Percentiles rank a stretch among this genome's conserved stretches.
Conservation (phyloP, 2,113 vertebrate genomes). For the Caracal caracal region DNA sequence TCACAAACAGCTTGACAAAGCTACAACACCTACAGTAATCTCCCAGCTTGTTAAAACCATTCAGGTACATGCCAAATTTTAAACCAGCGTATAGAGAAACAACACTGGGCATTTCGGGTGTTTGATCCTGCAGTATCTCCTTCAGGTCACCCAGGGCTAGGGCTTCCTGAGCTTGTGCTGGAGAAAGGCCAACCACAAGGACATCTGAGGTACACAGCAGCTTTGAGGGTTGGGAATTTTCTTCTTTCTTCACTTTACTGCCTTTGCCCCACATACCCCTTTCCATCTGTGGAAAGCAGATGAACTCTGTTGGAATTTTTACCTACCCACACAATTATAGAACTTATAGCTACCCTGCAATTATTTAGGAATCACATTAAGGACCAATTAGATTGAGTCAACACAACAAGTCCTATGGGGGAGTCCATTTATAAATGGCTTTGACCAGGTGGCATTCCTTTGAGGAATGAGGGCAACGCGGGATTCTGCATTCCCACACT, state of each 20-base stretch:
- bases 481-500: neutral
- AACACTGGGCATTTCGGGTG: neutral
- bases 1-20: neutral
- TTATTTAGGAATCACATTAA: constrained; percentile 44
- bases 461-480: neutral
- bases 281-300: neutral
- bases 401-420: neutral
- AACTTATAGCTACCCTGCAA: constrained; percentile 8
- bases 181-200: neutral
- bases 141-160: neutral
- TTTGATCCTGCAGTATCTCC: neutral
- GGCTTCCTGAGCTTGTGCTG: neutral
- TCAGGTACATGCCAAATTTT: neutral
- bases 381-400: neutral
- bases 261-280: neutral
- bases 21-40: neutral
- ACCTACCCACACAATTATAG: constrained; percentile 15
- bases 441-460: neutral
- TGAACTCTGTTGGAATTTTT: neutral
- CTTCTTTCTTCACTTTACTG: constrained; percentile 9
- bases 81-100: neutral
- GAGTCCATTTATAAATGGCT: neutral
- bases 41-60: neutral
- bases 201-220: neutral
- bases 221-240: neutral